These are phyloP conservation scores for Mormoops blainvillei DNA, from an alignment of 2,113 vertebrate species.

Conservation along the genomic window DNA sequence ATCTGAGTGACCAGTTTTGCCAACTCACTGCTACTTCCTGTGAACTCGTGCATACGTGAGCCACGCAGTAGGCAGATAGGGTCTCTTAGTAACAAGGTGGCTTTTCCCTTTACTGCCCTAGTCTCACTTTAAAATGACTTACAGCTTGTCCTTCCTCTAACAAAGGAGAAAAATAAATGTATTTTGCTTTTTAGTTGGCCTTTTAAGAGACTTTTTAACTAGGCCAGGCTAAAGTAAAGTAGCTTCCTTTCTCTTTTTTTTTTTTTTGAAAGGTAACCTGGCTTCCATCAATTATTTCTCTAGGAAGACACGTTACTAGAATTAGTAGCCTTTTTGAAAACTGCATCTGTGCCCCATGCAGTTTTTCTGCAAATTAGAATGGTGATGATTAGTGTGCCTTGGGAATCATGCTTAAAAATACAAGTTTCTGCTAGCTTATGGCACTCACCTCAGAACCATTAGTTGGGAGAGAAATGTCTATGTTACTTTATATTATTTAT, in stretches of 20 bases:
- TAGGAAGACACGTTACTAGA: not conserved
- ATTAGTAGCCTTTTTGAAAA: not conserved
- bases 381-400: not conserved
- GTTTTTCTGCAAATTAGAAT: not conserved
- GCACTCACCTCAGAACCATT: not conserved
- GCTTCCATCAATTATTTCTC: not conserved
- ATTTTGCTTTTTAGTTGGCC: conserved; percentile 28
- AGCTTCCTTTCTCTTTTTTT: not conserved
- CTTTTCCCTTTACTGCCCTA: not conserved
- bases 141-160: not conserved
- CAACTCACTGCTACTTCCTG: not conserved
- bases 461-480: not conserved
- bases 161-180: conserved; percentile 13
- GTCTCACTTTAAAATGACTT: conserved; percentile 1
- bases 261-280: not conserved
- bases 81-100: not conserved
- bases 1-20: not conserved
- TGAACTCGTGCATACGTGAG: not conserved
- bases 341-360: not conserved
- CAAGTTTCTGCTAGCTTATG: not conserved
- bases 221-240: not conserved
- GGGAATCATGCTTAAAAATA: not conserved
- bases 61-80: not conserved
- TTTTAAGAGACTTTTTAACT: conserved; percentile 11
- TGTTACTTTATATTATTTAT: not conserved